A percentile compares a stretch with the other conserved stretches of the same genome.
Evolutionary conservation across 30 jellyfish, hydroid and myxozoan species (phyloP).

Genomic region (Sanderia malayensis): DNA sequence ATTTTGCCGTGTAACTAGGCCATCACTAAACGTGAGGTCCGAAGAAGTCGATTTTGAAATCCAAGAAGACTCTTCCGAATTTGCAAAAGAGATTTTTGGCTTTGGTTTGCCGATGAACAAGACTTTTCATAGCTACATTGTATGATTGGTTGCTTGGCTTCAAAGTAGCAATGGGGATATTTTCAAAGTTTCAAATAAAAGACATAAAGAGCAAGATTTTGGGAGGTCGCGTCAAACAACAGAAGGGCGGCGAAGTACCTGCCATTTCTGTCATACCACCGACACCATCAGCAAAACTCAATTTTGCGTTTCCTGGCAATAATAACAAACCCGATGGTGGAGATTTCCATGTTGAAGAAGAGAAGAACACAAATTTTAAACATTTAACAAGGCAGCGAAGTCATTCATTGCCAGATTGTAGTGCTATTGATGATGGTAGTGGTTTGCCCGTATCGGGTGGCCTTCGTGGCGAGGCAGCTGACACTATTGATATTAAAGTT

Average conservation of each 20-base stretch:
- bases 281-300: constrained; percentile 36
- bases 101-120: too few relatives aligned
- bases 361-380: neutral
- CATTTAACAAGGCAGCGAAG: constrained; percentile 35
- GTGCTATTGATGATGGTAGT: neutral
- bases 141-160: too few relatives aligned
- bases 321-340: neutral
- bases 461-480: neutral
- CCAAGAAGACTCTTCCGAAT: too few relatives aligned
- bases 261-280: constrained; percentile 66
- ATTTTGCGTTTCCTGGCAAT: constrained; percentile 41
- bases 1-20: too few relatives aligned
- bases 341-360: neutral
- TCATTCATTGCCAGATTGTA: constrained; percentile 45
- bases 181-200: constrained; percentile 61
- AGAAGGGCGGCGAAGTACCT: constrained; percentile 46
- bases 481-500: neutral
- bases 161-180: constrained; percentile 42
- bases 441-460: too few relatives aligned
- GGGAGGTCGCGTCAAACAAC: constrained; percentile 62
- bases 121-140: too few relatives aligned
- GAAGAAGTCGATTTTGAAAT: too few relatives aligned
- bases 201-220: constrained; percentile 50
- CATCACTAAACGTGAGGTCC: too few relatives aligned
- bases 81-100: too few relatives aligned